Evolutionary conservation across 2,113 vertebrate species (phyloP), one percentile per base, ranked within the genome.

Genomic region (Scopus umbretta): DNA sequence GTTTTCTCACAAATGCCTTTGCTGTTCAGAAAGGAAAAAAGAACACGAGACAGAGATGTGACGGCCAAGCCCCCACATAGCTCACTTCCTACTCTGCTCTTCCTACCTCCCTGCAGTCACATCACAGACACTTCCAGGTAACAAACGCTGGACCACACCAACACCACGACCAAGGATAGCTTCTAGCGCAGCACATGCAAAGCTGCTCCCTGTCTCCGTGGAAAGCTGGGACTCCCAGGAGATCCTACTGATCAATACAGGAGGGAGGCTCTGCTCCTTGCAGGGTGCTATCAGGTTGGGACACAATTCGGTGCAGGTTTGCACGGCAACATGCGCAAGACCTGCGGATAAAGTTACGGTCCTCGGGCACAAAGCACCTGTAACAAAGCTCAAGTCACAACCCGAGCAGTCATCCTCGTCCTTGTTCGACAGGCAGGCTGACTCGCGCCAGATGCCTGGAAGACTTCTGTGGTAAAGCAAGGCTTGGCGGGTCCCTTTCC

Each of bases 401-500:
- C 18, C 49, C 0, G 1, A 91, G 38, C 0, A 0, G 49, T 13
- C n/a, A 9, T 25, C 18, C 29, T 5, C 23, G 29, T 3, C 23
- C 36, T 36, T 6, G 34, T 2, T 10, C 1, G 5, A 20, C 38
- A 78, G 38, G 34, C 70, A 26, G 50, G 8, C 29, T 34, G 25
- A n/a, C 52, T 29, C 1, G 1, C 0, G 12, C 13, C 19, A 5
- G 16, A 13, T 0, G 1, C n/a, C 25, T 32, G 16, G 13, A 38
- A 30, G 34, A 13, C 65, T 43, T 5, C 0, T 9, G 11, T n/a
- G 13, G 2, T 10, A 11, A 43, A 43, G 47, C n/a, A 27, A 15
- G 21, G 43, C 17, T 27, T 6, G 11, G 43, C 4, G 4, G 21
- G 36, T 9, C 34, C 36, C 14, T 7, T 43, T 65, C 58, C 53